A percentile compares a stretch with the other conserved stretches of the same genome.
These are phyloP conservation scores for Rhagoletis zephyria DNA, from an alignment of 1,140 invertebrate species.

Conservation along the genomic window DNA sequence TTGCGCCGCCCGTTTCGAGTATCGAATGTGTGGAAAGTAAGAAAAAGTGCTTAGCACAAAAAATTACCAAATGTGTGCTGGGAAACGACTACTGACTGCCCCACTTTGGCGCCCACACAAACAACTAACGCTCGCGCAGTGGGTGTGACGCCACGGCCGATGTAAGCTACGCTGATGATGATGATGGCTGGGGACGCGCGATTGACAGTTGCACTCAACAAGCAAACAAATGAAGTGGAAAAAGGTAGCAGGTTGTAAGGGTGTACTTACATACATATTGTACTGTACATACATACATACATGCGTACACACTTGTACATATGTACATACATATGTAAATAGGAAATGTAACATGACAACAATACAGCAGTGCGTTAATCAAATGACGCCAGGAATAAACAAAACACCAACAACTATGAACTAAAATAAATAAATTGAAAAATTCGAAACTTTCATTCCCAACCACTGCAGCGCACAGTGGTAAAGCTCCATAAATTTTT, in stretches of 20 bases:
- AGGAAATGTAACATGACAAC: not conserved
- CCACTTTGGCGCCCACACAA: constrained; percentile 18
- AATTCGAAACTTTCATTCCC: constrained; percentile 1
- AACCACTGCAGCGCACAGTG: not conserved
- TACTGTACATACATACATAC: not conserved
- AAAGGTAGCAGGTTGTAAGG: not conserved
- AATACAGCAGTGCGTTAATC: not conserved
- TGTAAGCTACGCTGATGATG: not conserved
- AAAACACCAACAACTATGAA: not conserved
- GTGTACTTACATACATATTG: not conserved
- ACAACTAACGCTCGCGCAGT: not conserved
- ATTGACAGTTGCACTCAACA: constrained; percentile 20
- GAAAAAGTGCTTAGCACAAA: too few relatives aligned
- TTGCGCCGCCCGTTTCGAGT: not conserved
- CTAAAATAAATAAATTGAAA: constrained; percentile 5
- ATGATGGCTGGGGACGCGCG: not conserved
- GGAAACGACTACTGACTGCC: not conserved
- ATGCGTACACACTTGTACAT: not conserved
- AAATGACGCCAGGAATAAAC: not conserved
- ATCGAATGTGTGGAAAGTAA: not conserved
- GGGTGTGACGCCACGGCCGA: too few relatives aligned
- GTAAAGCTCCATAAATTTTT: not conserved
- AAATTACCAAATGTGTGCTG: not conserved
- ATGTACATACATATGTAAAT: not conserved
- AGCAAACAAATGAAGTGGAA: not conserved